Percentiles rank a stretch among this genome's conserved stretches.
Conservation (phyloP, 2,888 invertebrate species). For the Tenthredo distinguenda region DNA sequence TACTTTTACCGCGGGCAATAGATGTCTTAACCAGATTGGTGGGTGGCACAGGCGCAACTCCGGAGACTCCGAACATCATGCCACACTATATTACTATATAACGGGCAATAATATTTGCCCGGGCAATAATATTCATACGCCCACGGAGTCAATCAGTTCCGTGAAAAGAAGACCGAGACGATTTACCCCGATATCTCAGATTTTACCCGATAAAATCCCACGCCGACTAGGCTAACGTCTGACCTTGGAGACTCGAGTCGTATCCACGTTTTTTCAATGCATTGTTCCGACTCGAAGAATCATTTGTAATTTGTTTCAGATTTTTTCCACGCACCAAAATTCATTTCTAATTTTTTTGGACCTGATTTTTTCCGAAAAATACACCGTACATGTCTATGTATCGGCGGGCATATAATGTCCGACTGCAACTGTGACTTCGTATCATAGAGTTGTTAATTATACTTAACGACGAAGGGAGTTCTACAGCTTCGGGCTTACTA, state of each 20-base stretch:
- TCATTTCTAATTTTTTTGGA: no score
- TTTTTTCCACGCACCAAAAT: no score
- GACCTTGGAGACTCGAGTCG: no score
- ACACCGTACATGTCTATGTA: no score
- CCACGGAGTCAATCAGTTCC: not conserved
- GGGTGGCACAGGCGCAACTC: slow-evolving; percentile 65
- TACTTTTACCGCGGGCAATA: slow-evolving; percentile 59
- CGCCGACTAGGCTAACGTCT: no score
- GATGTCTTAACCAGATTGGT: slow-evolving; percentile 75
- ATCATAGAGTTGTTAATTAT: slow-evolving; percentile 5
- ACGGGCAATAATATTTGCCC: not conserved
- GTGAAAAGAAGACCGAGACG: not conserved
- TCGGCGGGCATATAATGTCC: not conserved
- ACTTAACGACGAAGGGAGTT: not conserved
- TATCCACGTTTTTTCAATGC: no score
- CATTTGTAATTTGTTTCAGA: no score
- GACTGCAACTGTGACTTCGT: not conserved
- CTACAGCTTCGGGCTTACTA: not conserved
- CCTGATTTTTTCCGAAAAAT: no score
- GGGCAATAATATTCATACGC: not conserved
- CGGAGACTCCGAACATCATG: not conserved
- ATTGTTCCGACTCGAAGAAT: no score
- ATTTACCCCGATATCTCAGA: not conserved
- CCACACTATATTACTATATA: not conserved
- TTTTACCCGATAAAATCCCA: not conserved